Percentiles rank a stretch among this genome's conserved stretches.
These are phyloP conservation scores for Paramormyrops hopkinsi DNA, from an alignment of 2,797 vertebrate species.

Conservation along the genomic window DNA sequence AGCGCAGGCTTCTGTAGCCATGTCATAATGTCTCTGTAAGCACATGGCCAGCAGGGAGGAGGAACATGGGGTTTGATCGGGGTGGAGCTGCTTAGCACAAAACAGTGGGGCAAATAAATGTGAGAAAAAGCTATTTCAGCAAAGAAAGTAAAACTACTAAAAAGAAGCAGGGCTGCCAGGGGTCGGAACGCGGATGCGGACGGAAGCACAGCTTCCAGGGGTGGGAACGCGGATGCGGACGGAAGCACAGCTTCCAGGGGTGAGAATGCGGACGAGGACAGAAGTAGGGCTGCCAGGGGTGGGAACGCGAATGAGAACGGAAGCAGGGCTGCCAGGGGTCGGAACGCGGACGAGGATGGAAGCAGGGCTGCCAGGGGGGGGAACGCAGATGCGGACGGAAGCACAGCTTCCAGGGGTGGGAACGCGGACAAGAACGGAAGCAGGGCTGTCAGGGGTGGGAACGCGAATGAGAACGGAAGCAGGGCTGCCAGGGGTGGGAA, in stretches of 20 bases:
- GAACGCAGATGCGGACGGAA: neutral
- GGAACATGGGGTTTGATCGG: neutral
- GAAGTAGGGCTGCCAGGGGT: neutral
- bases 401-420: neutral
- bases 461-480: neutral
- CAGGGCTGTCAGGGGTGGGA: neutral
- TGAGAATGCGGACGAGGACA: neutral
- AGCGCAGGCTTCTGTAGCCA: neutral
- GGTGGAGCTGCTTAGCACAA: neutral
- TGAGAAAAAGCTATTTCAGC: neutral
- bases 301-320: neutral
- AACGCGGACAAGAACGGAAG: neutral
- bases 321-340: neutral
- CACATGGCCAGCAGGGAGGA: neutral
- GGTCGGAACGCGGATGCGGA: neutral
- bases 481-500: neutral
- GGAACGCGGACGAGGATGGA: neutral
- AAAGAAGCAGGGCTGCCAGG: neutral
- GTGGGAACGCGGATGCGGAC: neutral
- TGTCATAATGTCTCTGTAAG: neutral
- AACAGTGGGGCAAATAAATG: neutral
- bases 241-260: neutral
- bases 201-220: neutral
- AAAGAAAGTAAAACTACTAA: neutral
- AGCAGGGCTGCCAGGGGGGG: neutral